Conservation (phyloP, 2,113 vertebrate genomes). For the Choloepus hoffmanni region DNA sequence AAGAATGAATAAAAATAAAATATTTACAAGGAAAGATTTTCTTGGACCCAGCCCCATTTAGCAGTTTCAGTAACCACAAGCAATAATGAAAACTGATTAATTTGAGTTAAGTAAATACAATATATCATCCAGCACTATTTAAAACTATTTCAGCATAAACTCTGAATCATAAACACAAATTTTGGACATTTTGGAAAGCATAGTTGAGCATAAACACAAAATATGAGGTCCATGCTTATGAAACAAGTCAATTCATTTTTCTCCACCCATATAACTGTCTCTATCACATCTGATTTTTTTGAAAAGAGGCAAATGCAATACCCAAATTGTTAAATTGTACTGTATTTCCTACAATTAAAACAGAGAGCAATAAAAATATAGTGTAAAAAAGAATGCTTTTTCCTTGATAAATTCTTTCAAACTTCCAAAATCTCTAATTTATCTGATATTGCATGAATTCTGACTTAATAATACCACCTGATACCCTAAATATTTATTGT, state of each 20-base stretch:
- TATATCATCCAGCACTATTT: background rate
- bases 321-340: background rate
- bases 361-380: background rate
- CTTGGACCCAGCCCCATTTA: background rate
- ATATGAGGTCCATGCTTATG: background rate
- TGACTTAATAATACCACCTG: conserved; percentile 54
- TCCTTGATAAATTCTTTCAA: background rate
- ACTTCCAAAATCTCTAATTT: conserved; percentile 55
- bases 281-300: background rate
- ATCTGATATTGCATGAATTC: conserved; percentile 27
- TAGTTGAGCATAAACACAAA: background rate
- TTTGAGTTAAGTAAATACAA: background rate
- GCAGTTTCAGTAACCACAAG: background rate
- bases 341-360: background rate
- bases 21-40: background rate
- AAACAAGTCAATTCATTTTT: conserved; percentile 53
- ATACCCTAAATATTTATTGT: conserved; percentile 64
- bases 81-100: conserved; percentile 29
- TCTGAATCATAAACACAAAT: background rate
- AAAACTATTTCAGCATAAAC: background rate
- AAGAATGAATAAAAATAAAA: conserved; percentile 6
- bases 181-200: background rate
- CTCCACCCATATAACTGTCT: background rate
- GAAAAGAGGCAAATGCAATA: background rate
- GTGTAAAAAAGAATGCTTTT: background rate